A percentile compares a stretch with the other conserved stretches of the same genome.
These are phyloP conservation scores for Pteronura brasiliensis DNA, from an alignment of 2,113 vertebrate species.

Conservation along the genomic window DNA sequence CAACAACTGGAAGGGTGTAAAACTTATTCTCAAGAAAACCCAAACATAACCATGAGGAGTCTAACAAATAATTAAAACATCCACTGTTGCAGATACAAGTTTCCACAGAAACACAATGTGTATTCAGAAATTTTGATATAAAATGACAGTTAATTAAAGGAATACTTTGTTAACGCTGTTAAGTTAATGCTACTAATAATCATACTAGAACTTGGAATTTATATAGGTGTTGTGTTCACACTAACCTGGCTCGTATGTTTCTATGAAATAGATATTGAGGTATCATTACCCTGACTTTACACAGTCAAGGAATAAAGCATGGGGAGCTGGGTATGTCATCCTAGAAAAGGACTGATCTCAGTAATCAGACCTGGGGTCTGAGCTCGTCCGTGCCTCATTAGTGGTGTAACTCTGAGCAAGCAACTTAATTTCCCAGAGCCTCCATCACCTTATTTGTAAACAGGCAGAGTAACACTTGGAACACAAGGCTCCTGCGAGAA, in stretches of 20 bases:
- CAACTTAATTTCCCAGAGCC: background rate
- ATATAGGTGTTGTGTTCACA: background rate
- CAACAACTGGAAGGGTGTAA: conserved; percentile 75
- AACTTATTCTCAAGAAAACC: conserved; percentile 64
- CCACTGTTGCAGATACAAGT: background rate
- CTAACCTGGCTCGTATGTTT: background rate
- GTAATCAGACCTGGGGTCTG: background rate
- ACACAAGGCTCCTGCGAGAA: background rate
- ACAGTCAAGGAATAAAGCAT: background rate
- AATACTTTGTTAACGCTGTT: background rate
- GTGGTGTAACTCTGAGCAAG: background rate
- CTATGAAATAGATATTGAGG: background rate
- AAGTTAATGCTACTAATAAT: background rate
- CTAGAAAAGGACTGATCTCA: background rate
- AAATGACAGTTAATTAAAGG: background rate
- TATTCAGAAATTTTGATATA: background rate
- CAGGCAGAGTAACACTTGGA: background rate
- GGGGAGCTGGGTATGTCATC: background rate
- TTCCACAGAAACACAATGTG: background rate
- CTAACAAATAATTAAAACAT: conserved; percentile 56
- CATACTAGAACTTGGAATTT: background rate
- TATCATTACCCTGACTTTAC: background rate
- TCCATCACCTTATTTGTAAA: background rate
- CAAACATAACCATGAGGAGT: conserved; percentile 62
- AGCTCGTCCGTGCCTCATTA: background rate